Conservation (phyloP, 1,140 invertebrate genomes). For the Coboldia fuscipes region DNA sequence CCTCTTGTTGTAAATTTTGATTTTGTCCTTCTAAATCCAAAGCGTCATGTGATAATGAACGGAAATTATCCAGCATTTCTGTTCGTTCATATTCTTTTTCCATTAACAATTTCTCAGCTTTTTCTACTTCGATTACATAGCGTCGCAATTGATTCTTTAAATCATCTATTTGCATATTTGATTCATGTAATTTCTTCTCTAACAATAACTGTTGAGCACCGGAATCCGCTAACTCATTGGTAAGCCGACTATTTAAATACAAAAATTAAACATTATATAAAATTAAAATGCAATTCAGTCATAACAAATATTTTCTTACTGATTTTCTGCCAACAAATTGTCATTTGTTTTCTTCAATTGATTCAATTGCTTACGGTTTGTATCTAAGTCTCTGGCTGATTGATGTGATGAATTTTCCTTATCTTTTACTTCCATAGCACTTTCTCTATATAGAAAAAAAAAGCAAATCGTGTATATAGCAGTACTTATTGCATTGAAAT, state of each 20-base stretch:
- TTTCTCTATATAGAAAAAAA: background rate
- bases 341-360: slow-evolving; percentile 15
- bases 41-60: slow-evolving; percentile 34
- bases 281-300: background rate
- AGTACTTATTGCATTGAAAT: no score
- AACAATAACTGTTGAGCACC: slow-evolving; percentile 24
- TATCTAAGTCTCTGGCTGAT: slow-evolving; percentile 16
- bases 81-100: slow-evolving; percentile 39
- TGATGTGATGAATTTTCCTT: slow-evolving; percentile 6
- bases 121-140: slow-evolving; percentile 39
- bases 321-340: slow-evolving; percentile 18
- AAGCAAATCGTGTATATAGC: no score
- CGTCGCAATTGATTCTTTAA: slow-evolving; percentile 38
- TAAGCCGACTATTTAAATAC: slow-evolving; percentile 9
- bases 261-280: slow-evolving; percentile 2
- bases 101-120: slow-evolving; percentile 34
- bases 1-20: slow-evolving; percentile 37
- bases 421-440: background rate
- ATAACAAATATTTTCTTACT: slow-evolving; percentile 6
- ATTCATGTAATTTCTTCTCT: slow-evolving; percentile 27
- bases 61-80: slow-evolving; percentile 40
- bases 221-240: slow-evolving; percentile 12
- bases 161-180: slow-evolving; percentile 30
- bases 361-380: slow-evolving; percentile 15
- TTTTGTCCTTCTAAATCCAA: slow-evolving; percentile 39